These are phyloP conservation scores for Neelides sp. DNA, from an alignment of 1,140 invertebrate species.

Conservation along the genomic window DNA sequence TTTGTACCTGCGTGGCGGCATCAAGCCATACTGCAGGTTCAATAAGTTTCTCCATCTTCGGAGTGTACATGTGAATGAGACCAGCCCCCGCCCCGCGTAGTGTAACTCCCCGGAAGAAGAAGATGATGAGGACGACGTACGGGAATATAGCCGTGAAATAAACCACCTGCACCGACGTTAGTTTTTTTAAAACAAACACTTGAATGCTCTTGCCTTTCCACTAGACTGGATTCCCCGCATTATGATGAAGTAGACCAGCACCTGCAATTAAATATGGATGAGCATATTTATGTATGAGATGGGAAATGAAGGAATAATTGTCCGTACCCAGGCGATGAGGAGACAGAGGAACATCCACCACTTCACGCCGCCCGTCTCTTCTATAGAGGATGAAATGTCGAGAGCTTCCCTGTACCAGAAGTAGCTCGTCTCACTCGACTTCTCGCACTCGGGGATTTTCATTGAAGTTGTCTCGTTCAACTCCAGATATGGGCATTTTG, in stretches of 20 bases:
- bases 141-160: constrained; percentile 95
- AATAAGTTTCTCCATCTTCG: constrained; percentile 68
- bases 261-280: too few species aligned
- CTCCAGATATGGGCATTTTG: constrained; percentile 50
- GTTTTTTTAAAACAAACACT: not conserved
- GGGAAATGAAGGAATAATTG: too few species aligned
- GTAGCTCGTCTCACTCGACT: constrained; percentile 71
- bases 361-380: constrained; percentile 53
- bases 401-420: constrained; percentile 79
- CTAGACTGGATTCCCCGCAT: constrained; percentile 97
- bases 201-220: constrained; percentile 60
- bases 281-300: too few species aligned
- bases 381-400: constrained; percentile 65
- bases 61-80: constrained; percentile 79
- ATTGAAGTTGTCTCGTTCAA: constrained; percentile 36
- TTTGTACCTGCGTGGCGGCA: constrained; percentile 85
- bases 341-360: constrained; percentile 93
- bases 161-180: constrained; percentile 53
- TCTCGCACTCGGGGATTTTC: constrained; percentile 57
- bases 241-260: constrained; percentile 88
- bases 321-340: constrained; percentile 83
- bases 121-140: constrained; percentile 86
- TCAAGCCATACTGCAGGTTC: constrained; percentile 80
- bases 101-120: constrained; percentile 82
- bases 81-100: constrained; percentile 76